These are phyloP conservation scores for Sebastes oblongus DNA, from an alignment of 2,797 vertebrate genomes.

Conservation along the genomic window DNA sequence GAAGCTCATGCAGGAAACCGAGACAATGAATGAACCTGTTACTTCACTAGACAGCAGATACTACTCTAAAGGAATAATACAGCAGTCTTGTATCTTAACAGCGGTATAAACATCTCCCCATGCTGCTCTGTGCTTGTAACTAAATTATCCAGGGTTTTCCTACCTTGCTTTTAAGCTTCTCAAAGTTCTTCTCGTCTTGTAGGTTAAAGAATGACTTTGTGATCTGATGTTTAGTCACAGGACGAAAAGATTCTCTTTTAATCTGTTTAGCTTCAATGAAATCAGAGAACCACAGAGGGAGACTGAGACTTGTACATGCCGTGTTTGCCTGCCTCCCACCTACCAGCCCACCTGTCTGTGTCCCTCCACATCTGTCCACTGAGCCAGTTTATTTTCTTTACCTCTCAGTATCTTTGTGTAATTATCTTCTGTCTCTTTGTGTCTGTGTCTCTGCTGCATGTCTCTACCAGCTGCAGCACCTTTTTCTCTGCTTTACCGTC, in stretches of 20 bases:
- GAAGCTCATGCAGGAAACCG: not conserved
- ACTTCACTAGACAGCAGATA: not conserved
- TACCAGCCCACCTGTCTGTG: constrained; percentile 38
- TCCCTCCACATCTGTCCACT: constrained; percentile 34
- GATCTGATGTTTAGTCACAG: constrained; percentile 17
- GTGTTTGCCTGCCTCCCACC: constrained; percentile 4
- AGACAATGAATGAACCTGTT: not conserved
- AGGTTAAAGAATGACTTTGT: constrained; percentile 16
- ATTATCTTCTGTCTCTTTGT: constrained; percentile 27
- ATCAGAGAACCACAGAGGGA: constrained; percentile 15
- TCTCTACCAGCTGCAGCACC: constrained; percentile 2
- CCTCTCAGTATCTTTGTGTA: constrained; percentile 24
- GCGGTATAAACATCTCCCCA: not conserved
- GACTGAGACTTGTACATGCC: not conserved
- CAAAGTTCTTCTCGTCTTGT: constrained; percentile 17
- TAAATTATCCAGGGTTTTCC: not conserved
- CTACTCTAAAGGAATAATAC: not conserved
- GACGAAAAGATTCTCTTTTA: constrained; percentile 20
- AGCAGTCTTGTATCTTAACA: constrained; percentile 1
- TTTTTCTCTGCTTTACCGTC: constrained; percentile 34
- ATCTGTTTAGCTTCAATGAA: constrained; percentile 39
- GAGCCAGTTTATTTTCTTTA: constrained; percentile 38
- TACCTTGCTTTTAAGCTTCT: constrained; percentile 19
- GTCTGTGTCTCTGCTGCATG: not conserved
- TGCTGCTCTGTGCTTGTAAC: constrained; percentile 1